These are phyloP conservation scores for Strigops habroptila DNA, from an alignment of 2,113 vertebrate species.

Conservation along the genomic window DNA sequence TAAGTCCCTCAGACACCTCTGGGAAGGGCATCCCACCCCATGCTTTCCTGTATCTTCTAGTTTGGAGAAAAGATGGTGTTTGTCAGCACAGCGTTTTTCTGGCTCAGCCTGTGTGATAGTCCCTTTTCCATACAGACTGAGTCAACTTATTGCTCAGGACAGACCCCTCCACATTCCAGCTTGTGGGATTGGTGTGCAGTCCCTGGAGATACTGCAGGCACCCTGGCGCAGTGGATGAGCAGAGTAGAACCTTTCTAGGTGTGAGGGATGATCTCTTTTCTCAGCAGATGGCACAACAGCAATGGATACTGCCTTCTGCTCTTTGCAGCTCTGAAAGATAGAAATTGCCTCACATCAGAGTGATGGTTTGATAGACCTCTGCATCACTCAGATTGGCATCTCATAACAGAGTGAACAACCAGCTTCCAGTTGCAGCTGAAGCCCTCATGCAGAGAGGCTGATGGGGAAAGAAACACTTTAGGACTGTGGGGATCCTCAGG, in stretches of 20 bases:
- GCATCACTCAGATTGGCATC: neutral
- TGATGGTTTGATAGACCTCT: neutral
- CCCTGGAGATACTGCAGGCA: accelerated
- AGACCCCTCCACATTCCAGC: neutral
- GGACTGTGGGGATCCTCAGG: neutral
- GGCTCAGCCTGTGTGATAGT: neutral
- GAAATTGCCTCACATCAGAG: neutral
- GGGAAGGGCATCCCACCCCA: neutral
- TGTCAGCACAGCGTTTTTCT: neutral
- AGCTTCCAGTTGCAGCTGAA: neutral
- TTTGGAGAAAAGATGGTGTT: neutral
- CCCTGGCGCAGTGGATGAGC: neutral
- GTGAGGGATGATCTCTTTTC: neutral
- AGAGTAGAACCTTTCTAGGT: neutral
- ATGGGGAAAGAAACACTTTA: neutral
- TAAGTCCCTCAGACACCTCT: neutral
- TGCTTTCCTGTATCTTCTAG: neutral
- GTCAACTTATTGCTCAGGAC: neutral
- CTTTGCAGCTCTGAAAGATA: neutral
- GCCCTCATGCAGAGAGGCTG: neutral
- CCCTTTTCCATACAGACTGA: neutral
- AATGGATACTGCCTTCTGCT: neutral
- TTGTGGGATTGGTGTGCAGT: neutral
- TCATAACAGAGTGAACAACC: neutral
- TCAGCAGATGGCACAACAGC: constrained; percentile 6